Base-by-base conservation (phyloP, 2,888 invertebrate genomes). In the Acronicta aceris region DNA sequence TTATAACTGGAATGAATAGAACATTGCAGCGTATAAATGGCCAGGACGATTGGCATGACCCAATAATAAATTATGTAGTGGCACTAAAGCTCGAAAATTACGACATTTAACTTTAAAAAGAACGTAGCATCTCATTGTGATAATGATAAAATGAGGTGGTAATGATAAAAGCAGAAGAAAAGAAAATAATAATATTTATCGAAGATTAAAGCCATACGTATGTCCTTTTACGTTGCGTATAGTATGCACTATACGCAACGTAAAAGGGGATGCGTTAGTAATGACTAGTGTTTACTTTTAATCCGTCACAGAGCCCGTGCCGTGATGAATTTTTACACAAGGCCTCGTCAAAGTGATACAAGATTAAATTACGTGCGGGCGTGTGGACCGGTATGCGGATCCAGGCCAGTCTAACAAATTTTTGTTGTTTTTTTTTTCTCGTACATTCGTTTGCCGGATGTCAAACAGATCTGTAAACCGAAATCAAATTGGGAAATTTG, bases 391-490 rank as follows among this genome's bases (percentile, higher is more conserved):
- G 78, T 75, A 78, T 74, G 78, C 62, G 77, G 69, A 76, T 69
- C 59, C 70, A 64, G 74, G 74, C 63, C 76, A 77, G 73, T 81
- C 83, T 81, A 79, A 81, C 80, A 72, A 74, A 60, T 61, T 81
- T 81, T 83, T 85, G 81, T 85, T 61, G 54, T 81, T 78, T 78
- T 76, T 69, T 84, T 84, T 84, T 66, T 84, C 66, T 76, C 76
- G 76, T 82, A 81, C 86, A 85, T 89, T 88, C 90, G 88, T 89
- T 91, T 88, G 85, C 84, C 77, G 84, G 83, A 87, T 85, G 86
- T 89, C 92, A 91, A 91, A 92, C 87, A 88, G 85, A 89, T 87
- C 88, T 89, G 88, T 89, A 87, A 90, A 89, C 88, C 86, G 82
- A 88, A 89, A 86, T 83, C 83, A 86, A 89, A 88, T 89, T 86